Evolutionary conservation across 1,140 invertebrate species (phyloP), one percentile per base, ranked within the genome.

Genomic region (Lasaia peninsularis): DNA sequence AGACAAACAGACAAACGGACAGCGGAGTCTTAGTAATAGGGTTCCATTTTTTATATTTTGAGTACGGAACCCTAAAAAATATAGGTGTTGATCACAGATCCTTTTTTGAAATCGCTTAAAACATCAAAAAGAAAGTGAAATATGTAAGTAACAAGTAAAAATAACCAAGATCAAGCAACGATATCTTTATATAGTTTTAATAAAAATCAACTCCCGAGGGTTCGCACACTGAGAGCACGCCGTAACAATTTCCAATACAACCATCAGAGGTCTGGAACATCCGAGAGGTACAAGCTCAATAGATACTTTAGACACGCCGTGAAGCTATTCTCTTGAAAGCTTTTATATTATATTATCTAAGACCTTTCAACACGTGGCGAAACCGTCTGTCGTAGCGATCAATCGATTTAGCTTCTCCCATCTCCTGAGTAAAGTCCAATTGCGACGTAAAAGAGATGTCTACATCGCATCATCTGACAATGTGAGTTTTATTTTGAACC

Each of bases 311-410:
- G 82, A 88, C 84, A 78, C 73, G 71, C 75, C 67, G 73, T 82
- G 75, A 74, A 80, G 78, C 80, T 81, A 85, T 85, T 88, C 82
- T 86, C 80, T 86, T 86, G 82, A 88, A 88, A 88, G 85, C 81
- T 88, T 88, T 86, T 88, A 86, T 86, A 88, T 88, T 88, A 88
- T 86, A 88, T 88, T 88, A 88, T 88, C 78, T 83, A 81, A 83
- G 78, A 87, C 82, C 85, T 88, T 82, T 86, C 85, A 85, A 84
- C 82, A 85, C 82, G 82, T 85, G 80, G 80, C 72, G 72, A 67
- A 62, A 86, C 69, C 80, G 85, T 86, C 85, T 86, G 78, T 80
- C 75, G 76, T 67, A 55, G 66, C 77, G 78, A 80, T 81, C 79
- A 79, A 83, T 86, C 76, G 81, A 83, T 86, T 84, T 71, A 75